Evolutionary conservation across 2,113 vertebrate genomes (phyloP).

Genomic region (Tragelaphus scriptus): DNA sequence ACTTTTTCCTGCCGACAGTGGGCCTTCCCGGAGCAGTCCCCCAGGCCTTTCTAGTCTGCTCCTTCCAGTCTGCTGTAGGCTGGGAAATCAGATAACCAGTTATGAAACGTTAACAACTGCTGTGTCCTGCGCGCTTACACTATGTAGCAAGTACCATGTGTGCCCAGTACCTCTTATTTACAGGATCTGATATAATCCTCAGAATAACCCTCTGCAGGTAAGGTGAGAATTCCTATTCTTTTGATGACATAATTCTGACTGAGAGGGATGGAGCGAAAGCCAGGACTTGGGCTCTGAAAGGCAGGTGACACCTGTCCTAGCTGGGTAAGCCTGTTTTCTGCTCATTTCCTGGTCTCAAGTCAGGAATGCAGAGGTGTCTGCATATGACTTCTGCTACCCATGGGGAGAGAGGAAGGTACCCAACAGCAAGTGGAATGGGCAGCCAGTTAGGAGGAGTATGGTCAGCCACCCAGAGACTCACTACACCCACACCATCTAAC

Average conservation of each 20-base stretch:
- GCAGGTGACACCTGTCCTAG: background rate
- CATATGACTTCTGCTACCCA: background rate
- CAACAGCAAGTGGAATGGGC: rapidly evolving
- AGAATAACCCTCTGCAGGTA: background rate
- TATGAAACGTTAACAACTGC: background rate
- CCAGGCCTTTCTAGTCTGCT: slow-evolving; percentile 51
- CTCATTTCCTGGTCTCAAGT: background rate
- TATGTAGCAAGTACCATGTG: background rate
- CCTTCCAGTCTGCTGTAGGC: slow-evolving; percentile 63
- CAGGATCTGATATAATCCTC: background rate
- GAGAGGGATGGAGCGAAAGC: background rate
- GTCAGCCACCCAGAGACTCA: background rate
- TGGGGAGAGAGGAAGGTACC: background rate
- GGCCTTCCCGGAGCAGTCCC: slow-evolving; percentile 40
- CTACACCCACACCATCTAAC: background rate
- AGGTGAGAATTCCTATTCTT: background rate
- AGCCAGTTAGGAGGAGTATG: background rate
- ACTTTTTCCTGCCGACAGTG: slow-evolving; percentile 16
- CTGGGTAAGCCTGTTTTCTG: background rate
- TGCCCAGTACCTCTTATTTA: background rate
- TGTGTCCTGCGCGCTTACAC: rapidly evolving
- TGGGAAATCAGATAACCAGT: slow-evolving; percentile 59
- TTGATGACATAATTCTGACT: background rate
- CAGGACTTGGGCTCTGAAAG: background rate
- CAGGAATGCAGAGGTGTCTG: background rate